These are phyloP conservation scores for Nyctibius grandis DNA, from an alignment of 2,797 vertebrate species.

Conservation along the genomic window DNA sequence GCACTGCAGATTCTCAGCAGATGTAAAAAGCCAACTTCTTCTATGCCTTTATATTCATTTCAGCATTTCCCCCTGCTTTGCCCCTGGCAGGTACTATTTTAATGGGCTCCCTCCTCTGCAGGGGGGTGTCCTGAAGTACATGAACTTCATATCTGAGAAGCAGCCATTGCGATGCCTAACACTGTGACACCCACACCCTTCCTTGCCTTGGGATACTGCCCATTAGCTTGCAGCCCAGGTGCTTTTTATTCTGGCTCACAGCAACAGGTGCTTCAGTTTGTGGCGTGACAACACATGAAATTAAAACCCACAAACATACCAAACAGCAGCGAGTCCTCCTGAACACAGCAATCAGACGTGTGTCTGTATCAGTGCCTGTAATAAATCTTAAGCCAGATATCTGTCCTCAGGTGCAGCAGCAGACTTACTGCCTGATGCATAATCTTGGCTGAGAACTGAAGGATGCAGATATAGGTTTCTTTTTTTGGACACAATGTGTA, in stretches of 20 bases:
- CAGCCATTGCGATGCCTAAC: accelerated
- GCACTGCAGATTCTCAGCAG: neutral
- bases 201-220: neutral
- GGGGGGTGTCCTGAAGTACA: neutral
- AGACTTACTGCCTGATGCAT: neutral
- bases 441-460: neutral
- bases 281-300: neutral
- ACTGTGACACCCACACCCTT: neutral
- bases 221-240: neutral
- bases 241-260: neutral
- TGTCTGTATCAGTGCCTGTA: neutral
- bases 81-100: neutral
- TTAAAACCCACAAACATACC: neutral
- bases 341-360: neutral
- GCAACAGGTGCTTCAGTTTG: neutral
- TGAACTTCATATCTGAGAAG: neutral
- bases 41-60: neutral
- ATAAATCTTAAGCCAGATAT: neutral
- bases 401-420: neutral
- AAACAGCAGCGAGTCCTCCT: neutral
- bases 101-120: neutral
- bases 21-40: neutral
- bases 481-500: neutral
- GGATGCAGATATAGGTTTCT: neutral
- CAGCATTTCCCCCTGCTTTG: neutral